These are phyloP conservation scores for Urophycis tenuis DNA, from an alignment of 2,797 vertebrate genomes.

Conservation along the genomic window DNA sequence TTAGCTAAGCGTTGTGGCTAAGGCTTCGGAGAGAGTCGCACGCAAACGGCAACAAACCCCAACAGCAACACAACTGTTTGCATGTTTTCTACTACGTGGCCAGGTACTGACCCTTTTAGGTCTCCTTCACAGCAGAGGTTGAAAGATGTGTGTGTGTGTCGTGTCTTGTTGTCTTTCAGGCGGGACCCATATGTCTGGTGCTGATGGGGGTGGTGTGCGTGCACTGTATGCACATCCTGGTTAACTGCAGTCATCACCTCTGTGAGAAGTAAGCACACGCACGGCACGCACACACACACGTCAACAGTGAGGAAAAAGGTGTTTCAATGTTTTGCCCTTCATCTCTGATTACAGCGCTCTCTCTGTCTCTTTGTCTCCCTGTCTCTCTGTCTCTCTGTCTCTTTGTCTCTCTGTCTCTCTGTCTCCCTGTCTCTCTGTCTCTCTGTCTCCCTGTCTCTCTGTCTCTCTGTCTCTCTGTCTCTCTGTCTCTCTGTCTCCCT, in stretches of 20 bases:
- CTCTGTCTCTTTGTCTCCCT: too few relatives aligned
- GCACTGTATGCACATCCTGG: conserved; percentile 86
- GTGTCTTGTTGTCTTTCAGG: conserved; percentile 49
- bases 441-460: too few relatives aligned
- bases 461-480: too few relatives aligned
- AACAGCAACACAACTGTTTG: neutral
- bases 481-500: too few relatives aligned
- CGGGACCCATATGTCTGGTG: conserved; percentile 81
- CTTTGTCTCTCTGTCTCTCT: too few relatives aligned
- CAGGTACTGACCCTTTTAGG: neutral
- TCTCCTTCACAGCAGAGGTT: neutral
- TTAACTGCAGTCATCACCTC: conserved; percentile 80
- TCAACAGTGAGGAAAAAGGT: too few relatives aligned
- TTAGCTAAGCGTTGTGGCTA: too few relatives aligned
- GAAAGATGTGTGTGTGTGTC: conserved; percentile 6
- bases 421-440: too few relatives aligned
- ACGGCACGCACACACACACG: neutral
- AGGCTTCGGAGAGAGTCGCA: neutral
- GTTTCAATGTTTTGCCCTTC: too few relatives aligned
- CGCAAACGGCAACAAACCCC: too few relatives aligned
- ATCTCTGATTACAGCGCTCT: too few relatives aligned
- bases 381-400: too few relatives aligned
- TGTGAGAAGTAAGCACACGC: conserved; percentile 72
- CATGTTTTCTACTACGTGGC: neutral
- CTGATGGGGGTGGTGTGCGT: conserved; percentile 80